Percentiles rank a stretch among this genome's conserved stretches.
These are phyloP conservation scores for Magallana angulata DNA, from an alignment of 1,140 invertebrate genomes.

Conservation along the genomic window DNA sequence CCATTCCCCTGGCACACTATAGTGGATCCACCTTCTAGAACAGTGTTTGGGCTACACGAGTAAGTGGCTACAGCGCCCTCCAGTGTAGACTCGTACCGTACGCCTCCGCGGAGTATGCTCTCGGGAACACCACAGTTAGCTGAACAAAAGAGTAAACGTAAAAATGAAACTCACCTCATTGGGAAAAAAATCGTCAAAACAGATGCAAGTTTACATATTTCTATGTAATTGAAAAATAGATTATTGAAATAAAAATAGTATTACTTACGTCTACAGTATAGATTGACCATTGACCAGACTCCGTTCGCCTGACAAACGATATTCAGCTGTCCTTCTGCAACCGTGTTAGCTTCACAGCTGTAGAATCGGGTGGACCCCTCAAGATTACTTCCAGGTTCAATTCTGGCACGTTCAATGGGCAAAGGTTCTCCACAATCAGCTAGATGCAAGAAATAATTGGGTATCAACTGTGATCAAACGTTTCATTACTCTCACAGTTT, in stretches of 20 bases:
- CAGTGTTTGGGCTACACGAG: conserved; percentile 4
- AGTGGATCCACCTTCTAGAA: not conserved
- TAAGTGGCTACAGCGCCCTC: conserved; percentile 14
- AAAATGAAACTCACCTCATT: not conserved
- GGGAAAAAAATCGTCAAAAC: not conserved
- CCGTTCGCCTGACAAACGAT: not conserved
- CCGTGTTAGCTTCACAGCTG: not conserved
- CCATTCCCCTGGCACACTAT: conserved; percentile 5
- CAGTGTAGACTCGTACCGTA: not conserved
- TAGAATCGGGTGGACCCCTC: conserved; percentile 3
- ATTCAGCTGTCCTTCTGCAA: not conserved
- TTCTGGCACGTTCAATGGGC: not conserved
- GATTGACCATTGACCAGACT: conserved; percentile 1
- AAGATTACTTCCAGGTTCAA: not conserved
- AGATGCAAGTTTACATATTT: too few species aligned
- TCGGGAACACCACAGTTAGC: conserved; percentile 27
- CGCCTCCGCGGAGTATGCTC: not conserved
- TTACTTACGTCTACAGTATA: conserved; percentile 39
- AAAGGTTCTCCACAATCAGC: conserved; percentile 20
- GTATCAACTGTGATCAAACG: not conserved
- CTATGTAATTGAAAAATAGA: not conserved
- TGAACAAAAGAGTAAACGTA: not conserved
- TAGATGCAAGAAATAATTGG: not conserved
- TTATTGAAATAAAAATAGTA: not conserved
- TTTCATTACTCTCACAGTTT: too few species aligned